Evolutionary conservation across 2,888 invertebrate species (phyloP), one percentile per base, ranked within the genome.

Genomic region (Troglohyphantes excavatus): DNA sequence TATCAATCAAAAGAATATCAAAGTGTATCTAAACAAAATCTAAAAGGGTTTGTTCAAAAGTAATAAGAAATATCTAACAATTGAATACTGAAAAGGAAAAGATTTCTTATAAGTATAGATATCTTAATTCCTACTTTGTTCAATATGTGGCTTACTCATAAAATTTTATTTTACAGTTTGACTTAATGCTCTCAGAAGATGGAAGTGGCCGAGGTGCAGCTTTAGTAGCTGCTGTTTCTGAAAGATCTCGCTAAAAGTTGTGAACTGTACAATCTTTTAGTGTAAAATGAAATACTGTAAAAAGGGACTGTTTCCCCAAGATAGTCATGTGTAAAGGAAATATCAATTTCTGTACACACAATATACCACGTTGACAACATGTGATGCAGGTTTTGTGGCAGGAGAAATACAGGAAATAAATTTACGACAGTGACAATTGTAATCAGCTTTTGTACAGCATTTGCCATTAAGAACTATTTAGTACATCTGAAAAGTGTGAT

Each of bases 151-250:
- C 23, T 19, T 2, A 23, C 7, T 23, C n/a, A 65, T n/a, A 46
- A 13, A 29, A 19, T 68, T 83, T 73, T 53, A 19, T 53, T 68
- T 85, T 89, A 53, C 95, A 97, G 95, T 98, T 98, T 93, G 96
- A 97, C 93, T 94, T 99, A 92, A 98, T 98, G 98, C 94, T 98
- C 86, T 98, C 98, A 0, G 98, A 98, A 93, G 98, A 98, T 93
- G 98, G 98, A 75, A 98, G 98, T 92, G 98, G 98, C 17, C 96
- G 98, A 92, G 98, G 98, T 27, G 98, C 98, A 78, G 98, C 98
- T 90, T 94, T 98, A 82, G 98, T 98, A 17, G 98, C 98, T n/a
- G 98, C 98, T 11, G 98, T 98, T 26, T 93, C 94, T 72, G 91
- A 88, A 82, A 88, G 88, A 53, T 53, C 75, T 72, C 82, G 88